Conservation (phyloP, 2,888 invertebrate species). For the Incurvaria masculella region DNA sequence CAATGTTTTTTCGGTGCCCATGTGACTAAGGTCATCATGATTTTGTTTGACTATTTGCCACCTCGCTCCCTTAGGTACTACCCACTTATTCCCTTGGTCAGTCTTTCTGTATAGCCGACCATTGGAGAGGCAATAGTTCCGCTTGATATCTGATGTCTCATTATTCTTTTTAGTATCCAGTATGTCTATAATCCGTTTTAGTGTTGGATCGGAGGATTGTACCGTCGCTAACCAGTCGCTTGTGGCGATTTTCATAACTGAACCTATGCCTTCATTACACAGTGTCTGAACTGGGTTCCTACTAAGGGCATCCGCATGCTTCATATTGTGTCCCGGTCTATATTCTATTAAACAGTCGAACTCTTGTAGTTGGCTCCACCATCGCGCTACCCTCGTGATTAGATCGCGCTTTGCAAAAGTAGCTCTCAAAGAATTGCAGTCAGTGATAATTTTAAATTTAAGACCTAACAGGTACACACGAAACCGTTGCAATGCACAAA, state of each 20-base stretch:
- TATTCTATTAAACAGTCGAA: constrained; percentile 21
- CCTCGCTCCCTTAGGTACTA: constrained; percentile 17
- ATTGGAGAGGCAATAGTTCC: constrained; percentile 12
- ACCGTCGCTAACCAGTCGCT: constrained; percentile 14
- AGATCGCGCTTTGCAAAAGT: constrained; percentile 21
- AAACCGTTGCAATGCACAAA: constrained; percentile 23
- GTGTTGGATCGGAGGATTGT: constrained; percentile 12
- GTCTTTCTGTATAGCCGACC: constrained; percentile 12
- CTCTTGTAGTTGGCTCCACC: constrained; percentile 24
- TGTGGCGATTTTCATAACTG: constrained; percentile 3
- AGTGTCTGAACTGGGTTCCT: constrained; percentile 9
- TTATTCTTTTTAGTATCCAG: constrained; percentile 8
- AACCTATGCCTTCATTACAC: no score
- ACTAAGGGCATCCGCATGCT: constrained; percentile 25
- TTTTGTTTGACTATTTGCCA: constrained; percentile 16
- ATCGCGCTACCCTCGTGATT: constrained; percentile 20
- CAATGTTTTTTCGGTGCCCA: constrained; percentile 25
- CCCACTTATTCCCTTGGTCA: constrained; percentile 11
- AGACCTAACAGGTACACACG: constrained; percentile 21
- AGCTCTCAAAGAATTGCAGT: constrained; percentile 23
- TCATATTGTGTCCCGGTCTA: constrained; percentile 19
- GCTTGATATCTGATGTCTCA: constrained; percentile 2
- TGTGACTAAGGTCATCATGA: constrained; percentile 27
- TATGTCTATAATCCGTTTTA: constrained; percentile 10
- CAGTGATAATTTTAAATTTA: constrained; percentile 21